These are phyloP conservation scores for Drosophila neotestacea DNA, from an alignment of 2,888 invertebrate genomes.

Conservation along the genomic window DNA sequence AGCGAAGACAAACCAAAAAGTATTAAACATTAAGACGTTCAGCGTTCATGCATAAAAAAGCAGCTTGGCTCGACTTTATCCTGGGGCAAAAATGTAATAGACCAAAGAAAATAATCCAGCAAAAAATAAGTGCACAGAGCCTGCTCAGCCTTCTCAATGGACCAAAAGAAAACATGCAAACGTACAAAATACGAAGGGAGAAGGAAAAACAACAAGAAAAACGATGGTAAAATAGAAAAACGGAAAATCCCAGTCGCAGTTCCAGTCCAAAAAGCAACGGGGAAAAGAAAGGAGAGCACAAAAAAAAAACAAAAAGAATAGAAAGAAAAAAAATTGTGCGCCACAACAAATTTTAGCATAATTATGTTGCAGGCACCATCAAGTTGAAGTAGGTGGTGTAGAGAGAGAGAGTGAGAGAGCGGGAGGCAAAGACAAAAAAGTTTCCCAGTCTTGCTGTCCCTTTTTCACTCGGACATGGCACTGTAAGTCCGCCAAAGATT, in stretches of 20 bases:
- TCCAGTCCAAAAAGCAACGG: conserved; percentile 43
- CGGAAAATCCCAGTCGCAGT: conserved; percentile 47
- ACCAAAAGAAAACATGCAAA: conserved; percentile 61
- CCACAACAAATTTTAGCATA: conserved; percentile 78
- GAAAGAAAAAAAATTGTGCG: conserved; percentile 57
- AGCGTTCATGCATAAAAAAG: conserved; percentile 69
- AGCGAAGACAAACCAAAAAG: conserved; percentile 67
- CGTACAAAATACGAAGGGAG: conserved; percentile 16
- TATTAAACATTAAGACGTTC: conserved; percentile 65
- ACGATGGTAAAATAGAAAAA: conserved; percentile 18
- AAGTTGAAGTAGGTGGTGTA: conserved; percentile 27
- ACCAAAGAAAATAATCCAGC: conserved; percentile 69
- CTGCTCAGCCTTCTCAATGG: conserved; percentile 29
- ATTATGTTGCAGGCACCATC: conserved; percentile 64
- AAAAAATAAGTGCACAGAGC: conserved; percentile 22
- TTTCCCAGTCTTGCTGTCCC: not conserved
- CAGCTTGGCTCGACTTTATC: conserved; percentile 30
- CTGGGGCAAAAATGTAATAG: conserved; percentile 62
- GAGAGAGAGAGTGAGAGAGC: not conserved
- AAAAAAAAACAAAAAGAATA: conserved; percentile 1
- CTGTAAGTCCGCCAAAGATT: conserved; percentile 42
- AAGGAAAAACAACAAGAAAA: not conserved
- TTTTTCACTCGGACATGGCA: conserved; percentile 22
- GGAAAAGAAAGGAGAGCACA: not conserved
- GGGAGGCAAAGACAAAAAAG: conserved; percentile 41